Evolutionary conservation across 2,797 vertebrate genomes (phyloP).

Genomic region (Rhabdophis nuchalis): DNA sequence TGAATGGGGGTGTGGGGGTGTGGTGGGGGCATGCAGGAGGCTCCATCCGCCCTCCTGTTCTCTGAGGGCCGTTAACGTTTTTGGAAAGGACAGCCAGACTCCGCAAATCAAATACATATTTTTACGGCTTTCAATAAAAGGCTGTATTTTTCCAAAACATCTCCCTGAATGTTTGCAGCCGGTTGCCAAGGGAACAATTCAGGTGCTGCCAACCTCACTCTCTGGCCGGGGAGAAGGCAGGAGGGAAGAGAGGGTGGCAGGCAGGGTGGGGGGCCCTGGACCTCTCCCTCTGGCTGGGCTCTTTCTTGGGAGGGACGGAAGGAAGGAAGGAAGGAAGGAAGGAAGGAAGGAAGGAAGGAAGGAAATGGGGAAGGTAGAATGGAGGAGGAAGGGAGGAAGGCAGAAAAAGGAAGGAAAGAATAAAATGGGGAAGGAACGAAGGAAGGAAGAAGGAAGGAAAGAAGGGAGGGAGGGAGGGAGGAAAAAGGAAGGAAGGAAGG

Average conservation of each 20-base stretch:
- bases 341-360: no score
- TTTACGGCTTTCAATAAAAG: slow-evolving; percentile 42
- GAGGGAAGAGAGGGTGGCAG: slow-evolving; percentile 3
- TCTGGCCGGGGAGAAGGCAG: slow-evolving; percentile 36
- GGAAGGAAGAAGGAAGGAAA: no score
- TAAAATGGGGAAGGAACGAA: no score
- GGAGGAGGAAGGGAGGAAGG: no score
- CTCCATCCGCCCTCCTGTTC: slow-evolving; percentile 15
- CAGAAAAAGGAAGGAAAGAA: no score
- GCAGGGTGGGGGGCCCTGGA: neutral
- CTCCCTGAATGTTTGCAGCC: slow-evolving; percentile 60
- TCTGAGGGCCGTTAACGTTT: slow-evolving; percentile 64
- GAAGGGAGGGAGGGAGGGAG: no score
- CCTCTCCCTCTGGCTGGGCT: neutral
- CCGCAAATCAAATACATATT: slow-evolving; percentile 64
- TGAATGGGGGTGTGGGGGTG: neutral
- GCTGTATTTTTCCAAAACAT: slow-evolving; percentile 50
- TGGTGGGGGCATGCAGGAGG: slow-evolving; percentile 21
- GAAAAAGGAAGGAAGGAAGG: no score
- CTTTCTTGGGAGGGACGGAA: no score
- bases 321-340: no score
- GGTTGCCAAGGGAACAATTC: slow-evolving; percentile 60
- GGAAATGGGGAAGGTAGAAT: no score
- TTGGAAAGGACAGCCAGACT: slow-evolving; percentile 61
- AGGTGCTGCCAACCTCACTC: slow-evolving; percentile 52